Conservation (phyloP, 2,888 invertebrate species). For the Chrysolina haemoptera region DNA sequence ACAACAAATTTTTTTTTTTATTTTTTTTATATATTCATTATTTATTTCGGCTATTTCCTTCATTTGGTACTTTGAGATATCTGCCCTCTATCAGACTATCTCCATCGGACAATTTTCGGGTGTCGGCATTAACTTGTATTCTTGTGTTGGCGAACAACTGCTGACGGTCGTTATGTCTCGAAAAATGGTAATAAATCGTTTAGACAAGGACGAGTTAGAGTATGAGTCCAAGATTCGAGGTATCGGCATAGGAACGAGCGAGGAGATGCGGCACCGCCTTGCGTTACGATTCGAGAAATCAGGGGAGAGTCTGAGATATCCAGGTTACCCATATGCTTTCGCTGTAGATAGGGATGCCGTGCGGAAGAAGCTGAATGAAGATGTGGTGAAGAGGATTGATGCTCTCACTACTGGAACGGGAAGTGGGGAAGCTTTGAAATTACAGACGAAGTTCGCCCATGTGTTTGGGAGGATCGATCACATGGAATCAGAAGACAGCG, state of each 20-base stretch:
- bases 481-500: neutral
- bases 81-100: too few species aligned
- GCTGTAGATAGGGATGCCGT: conserved; percentile 29
- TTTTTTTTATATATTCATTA: too few species aligned
- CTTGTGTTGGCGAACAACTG: too few species aligned
- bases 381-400: conserved; percentile 1
- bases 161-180: conserved; percentile 11
- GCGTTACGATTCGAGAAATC: conserved; percentile 26
- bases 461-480: neutral
- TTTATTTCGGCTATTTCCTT: too few species aligned
- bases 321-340: conserved; percentile 29
- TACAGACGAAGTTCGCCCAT: neutral
- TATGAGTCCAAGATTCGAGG: conserved; percentile 24
- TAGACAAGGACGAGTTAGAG: conserved; percentile 32
- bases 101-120: too few species aligned
- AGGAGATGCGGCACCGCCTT: conserved; percentile 32
- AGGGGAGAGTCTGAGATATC: conserved; percentile 36
- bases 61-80: too few species aligned
- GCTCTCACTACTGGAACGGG: neutral
- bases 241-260: conserved; percentile 22
- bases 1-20: too few species aligned
- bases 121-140: too few species aligned
- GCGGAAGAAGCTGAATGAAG: conserved; percentile 21
- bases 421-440: neutral
- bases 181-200: conserved; percentile 31